Percentiles rank a stretch among this genome's conserved stretches.
Conservation (phyloP, 2,113 vertebrate species). For the Corvus cornix region DNA sequence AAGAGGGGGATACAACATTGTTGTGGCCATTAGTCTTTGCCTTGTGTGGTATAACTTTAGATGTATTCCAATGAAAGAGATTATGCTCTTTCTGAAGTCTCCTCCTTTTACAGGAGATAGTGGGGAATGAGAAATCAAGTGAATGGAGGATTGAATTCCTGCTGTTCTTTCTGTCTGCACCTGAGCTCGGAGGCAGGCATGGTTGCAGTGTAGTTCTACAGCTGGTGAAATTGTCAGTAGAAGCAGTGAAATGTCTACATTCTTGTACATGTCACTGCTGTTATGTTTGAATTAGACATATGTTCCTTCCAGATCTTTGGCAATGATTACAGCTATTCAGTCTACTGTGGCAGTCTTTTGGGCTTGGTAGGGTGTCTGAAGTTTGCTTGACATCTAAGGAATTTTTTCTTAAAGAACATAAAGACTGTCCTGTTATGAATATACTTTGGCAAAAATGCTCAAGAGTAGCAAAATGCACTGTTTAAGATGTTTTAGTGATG, state of each 20-base stretch:
- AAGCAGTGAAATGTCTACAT: neutral
- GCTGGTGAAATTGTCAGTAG: neutral
- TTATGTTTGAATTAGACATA: neutral
- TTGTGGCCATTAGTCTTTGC: neutral
- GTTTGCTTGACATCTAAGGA: neutral
- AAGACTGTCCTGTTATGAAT: neutral
- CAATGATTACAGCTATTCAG: neutral
- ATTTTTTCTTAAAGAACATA: neutral
- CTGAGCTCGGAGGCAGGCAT: neutral
- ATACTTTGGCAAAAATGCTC: neutral
- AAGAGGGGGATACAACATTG: neutral
- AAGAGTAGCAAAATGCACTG: neutral
- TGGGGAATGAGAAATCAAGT: neutral
- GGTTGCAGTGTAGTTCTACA: neutral
- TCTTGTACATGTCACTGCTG: conserved; percentile 9
- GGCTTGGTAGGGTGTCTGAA: neutral
- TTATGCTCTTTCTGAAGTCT: neutral
- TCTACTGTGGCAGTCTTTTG: neutral
- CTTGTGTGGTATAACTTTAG: neutral
- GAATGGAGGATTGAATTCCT: neutral
- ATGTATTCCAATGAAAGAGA: neutral
- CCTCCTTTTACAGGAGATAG: neutral
- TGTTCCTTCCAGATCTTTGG: neutral
- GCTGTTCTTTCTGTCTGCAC: neutral
- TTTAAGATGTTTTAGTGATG: neutral